Percentiles rank a stretch among this genome's conserved stretches.
Conservation (phyloP, 2,888 invertebrate genomes). For the Drosophila incognita region DNA sequence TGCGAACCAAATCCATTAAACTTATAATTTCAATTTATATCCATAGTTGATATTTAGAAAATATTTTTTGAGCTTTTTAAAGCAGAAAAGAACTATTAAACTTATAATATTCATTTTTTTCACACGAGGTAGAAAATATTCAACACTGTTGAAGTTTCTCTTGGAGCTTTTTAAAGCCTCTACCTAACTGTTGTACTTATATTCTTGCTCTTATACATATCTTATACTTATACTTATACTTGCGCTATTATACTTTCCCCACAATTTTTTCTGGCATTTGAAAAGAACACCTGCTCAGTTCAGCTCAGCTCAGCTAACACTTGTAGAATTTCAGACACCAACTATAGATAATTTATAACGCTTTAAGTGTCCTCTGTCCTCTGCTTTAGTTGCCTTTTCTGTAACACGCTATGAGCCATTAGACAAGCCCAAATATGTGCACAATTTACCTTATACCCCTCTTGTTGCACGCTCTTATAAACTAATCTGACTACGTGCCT, state of each 20-base stretch:
- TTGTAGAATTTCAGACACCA: background rate
- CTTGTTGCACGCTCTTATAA: slow-evolving; percentile 25
- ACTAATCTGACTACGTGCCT: slow-evolving; percentile 72
- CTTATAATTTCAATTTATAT: background rate
- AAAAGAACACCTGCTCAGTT: background rate
- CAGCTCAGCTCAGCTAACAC: background rate
- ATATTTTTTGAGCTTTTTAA: background rate
- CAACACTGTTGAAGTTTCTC: background rate
- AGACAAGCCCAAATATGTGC: slow-evolving; percentile 33
- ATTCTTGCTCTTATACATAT: background rate
- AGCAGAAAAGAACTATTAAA: too few species aligned
- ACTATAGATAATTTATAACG: background rate
- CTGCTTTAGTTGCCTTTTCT: slow-evolving; percentile 2
- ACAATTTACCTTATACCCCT: slow-evolving; percentile 1
- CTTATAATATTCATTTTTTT: too few species aligned
- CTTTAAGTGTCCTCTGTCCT: slow-evolving; percentile 1
- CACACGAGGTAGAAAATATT: too few species aligned
- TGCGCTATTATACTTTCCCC: background rate
- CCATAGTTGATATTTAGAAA: background rate
- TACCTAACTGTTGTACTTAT: background rate
- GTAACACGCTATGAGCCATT: slow-evolving; percentile 25
- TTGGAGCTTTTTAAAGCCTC: background rate
- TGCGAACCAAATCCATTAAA: background rate
- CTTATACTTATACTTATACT: background rate
- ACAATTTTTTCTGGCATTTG: background rate